A percentile compares a stretch with the other conserved stretches of the same genome.
Conservation (phyloP, 2,888 invertebrate species). For the Tupiocoris notatus region DNA sequence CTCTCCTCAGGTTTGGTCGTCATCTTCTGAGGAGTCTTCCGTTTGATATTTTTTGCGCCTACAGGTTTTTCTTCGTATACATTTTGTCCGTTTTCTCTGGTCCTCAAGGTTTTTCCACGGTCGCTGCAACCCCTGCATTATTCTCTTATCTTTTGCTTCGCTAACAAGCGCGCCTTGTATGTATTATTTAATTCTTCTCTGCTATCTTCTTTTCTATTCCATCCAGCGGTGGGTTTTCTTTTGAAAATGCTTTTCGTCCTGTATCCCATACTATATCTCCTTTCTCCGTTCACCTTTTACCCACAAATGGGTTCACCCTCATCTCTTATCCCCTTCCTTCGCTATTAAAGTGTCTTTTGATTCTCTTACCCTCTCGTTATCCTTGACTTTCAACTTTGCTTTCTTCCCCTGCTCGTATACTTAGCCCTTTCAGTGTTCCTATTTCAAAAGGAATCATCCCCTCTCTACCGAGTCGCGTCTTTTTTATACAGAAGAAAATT, state of each 20-base stretch:
- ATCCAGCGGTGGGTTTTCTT: background rate
- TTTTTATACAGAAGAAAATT: conserved; percentile 21
- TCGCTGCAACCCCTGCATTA: background rate
- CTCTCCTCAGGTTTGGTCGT: background rate
- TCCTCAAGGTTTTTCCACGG: background rate
- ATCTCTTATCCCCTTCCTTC: background rate
- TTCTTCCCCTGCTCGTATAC: background rate
- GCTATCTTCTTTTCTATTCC: background rate
- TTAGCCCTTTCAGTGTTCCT: background rate
- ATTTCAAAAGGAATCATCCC: conserved; percentile 6
- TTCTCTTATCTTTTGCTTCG: background rate
- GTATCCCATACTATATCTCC: background rate
- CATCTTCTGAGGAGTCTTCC: background rate
- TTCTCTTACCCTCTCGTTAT: conserved; percentile 1
- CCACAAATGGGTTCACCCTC: background rate
- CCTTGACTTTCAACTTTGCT: background rate
- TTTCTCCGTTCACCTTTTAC: background rate
- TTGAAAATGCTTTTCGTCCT: background rate
- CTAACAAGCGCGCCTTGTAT: background rate
- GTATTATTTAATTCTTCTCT: background rate
- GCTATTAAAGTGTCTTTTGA: background rate
- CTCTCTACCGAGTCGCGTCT: background rate
- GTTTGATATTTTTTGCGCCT: background rate
- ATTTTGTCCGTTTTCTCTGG: background rate
- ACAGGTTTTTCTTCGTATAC: background rate